Percentiles rank a stretch among this genome's conserved stretches.
Evolutionary conservation across 1,140 invertebrate species (phyloP).

Genomic region (Pararge aegeria): DNA sequence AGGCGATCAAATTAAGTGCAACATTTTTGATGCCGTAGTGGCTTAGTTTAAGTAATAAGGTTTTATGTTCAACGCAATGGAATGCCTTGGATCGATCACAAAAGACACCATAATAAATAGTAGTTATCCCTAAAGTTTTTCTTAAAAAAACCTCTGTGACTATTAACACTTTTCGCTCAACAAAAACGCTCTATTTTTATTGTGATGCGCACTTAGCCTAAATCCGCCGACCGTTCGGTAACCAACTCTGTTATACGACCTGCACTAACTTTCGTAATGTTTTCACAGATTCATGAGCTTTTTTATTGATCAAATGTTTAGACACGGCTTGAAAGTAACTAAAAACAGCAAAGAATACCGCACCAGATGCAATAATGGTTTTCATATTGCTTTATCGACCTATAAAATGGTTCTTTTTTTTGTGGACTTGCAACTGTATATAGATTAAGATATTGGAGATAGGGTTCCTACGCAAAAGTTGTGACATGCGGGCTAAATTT

Average conservation of each 20-base stretch:
- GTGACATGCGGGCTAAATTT: no score
- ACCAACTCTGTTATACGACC: slow-evolving; percentile 45
- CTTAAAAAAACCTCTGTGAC: no score
- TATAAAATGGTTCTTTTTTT: slow-evolving; percentile 1
- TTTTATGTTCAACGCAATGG: no score
- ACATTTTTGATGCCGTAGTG: no score
- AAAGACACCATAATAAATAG: no score
- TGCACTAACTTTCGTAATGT: slow-evolving; percentile 37
- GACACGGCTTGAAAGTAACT: slow-evolving; percentile 27
- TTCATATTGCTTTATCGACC: slow-evolving; percentile 15
- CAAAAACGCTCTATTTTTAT: background rate
- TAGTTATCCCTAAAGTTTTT: no score
- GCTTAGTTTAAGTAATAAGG: no score
- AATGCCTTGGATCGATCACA: no score
- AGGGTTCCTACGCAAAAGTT: no score
- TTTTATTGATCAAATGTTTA: slow-evolving; percentile 35
- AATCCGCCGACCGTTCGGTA: slow-evolving; percentile 51
- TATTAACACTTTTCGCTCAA: background rate
- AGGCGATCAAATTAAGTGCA: no score
- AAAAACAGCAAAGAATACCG: slow-evolving; percentile 29
- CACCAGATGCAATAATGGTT: slow-evolving; percentile 22
- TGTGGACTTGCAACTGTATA: background rate
- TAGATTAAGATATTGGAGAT: no score
- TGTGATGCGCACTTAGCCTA: slow-evolving; percentile 2
- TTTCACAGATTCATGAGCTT: slow-evolving; percentile 34